A percentile compares a stretch with the other conserved stretches of the same genome.
Evolutionary conservation across 2,113 vertebrate species (phyloP).

Genomic region (Circaetus cinerascens): DNA sequence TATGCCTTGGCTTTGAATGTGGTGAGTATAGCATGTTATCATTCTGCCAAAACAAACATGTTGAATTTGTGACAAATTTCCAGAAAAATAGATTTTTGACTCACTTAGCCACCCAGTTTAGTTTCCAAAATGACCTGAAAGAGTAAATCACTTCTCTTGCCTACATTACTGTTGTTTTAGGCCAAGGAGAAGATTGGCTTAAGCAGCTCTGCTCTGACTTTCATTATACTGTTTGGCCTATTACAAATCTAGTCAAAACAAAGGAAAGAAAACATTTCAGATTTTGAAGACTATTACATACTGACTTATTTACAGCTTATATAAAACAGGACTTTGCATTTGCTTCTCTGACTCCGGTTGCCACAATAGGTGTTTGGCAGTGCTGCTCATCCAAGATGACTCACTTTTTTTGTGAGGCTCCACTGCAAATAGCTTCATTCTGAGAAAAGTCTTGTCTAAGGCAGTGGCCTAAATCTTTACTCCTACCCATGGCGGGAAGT

Average conservation of each 20-base stretch:
- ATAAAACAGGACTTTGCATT: background rate
- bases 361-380: background rate
- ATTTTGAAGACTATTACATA: background rate
- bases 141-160: background rate
- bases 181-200: background rate
- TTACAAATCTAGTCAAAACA: slow-evolving; percentile 38
- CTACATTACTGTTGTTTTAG: background rate
- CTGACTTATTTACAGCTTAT: background rate
- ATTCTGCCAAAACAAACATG: background rate
- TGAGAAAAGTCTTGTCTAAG: background rate
- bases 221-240: background rate
- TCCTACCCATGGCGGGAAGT: background rate
- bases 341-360: background rate
- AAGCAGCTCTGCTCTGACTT: background rate
- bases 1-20: background rate
- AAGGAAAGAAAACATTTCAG: slow-evolving; percentile 35
- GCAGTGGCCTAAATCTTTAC: background rate
- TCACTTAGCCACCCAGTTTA: background rate
- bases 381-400: background rate
- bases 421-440: background rate
- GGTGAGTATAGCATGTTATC: background rate
- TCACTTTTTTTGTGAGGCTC: background rate
- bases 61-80: background rate
- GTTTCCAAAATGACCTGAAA: slow-evolving; percentile 11
- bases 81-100: slow-evolving; percentile 22